These are phyloP conservation scores for Crotalus viridis DNA, from an alignment of 2,113 vertebrate species.

Conservation along the genomic window DNA sequence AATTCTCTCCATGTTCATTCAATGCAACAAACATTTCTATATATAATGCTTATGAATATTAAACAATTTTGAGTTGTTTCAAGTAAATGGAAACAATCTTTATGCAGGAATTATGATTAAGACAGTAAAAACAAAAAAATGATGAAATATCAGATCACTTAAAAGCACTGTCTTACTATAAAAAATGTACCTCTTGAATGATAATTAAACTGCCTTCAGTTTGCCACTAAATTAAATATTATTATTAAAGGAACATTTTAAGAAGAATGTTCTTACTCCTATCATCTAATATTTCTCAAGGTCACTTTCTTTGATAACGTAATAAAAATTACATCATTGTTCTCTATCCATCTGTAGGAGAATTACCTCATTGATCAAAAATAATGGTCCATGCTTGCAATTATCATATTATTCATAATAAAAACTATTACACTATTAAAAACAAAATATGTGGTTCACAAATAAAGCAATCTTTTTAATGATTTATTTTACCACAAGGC, in stretches of 20 bases:
- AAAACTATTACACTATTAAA: conserved; percentile 10
- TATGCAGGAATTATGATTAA: neutral
- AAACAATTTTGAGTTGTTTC: neutral
- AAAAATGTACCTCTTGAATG: conserved; percentile 18
- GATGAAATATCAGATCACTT: neutral
- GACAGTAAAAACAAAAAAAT: conserved; percentile 21
- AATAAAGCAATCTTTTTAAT: neutral
- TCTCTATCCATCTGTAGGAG: conserved; percentile 62
- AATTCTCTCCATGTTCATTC: neutral
- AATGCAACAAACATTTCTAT: neutral
- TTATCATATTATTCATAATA: conserved; percentile 18
- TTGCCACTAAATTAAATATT: conserved; percentile 42
- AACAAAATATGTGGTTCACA: neutral
- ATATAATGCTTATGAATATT: neutral
- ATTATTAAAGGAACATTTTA: conserved; percentile 46
- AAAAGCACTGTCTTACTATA: neutral
- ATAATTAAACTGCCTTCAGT: conserved; percentile 10
- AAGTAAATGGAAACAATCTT: neutral
- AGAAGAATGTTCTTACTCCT: conserved; percentile 58
- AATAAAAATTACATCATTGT: conserved; percentile 76
- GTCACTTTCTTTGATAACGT: conserved; percentile 67
- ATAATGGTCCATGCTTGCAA: conserved; percentile 47
- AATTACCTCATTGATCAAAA: conserved; percentile 76
- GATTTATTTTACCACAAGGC: neutral
- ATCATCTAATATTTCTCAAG: conserved; percentile 69